Evolutionary conservation across 2,888 invertebrate genomes (phyloP), one percentile per base, ranked within the genome.

Genomic region (Zhuqinia jingwanae): DNA sequence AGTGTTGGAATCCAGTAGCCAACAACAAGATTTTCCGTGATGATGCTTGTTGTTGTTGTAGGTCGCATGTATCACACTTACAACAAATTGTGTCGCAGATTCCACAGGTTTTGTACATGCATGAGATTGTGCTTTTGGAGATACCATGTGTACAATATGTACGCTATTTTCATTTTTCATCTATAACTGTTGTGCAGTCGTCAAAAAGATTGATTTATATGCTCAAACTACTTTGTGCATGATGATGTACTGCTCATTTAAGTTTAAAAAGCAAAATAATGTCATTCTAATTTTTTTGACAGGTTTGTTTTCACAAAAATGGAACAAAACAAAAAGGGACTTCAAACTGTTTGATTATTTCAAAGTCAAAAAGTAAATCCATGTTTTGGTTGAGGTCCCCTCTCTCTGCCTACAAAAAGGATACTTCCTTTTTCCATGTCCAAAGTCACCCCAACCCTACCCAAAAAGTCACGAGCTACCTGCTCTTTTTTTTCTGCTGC

Each of bases 211-310:
- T 60, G 60, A 60, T 60, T 60, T 60, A 60, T 27, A 27, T 13
- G 13, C n/a, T n/a, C n/a, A n/a, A n/a, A n/a, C n/a, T n/a, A n/a
- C n/a, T n/a, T n/a, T n/a, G n/a, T n/a, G n/a, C n/a, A n/a, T n/a
- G n/a, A n/a, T n/a, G 15, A 11, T 22, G 5, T 13, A 60, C 1
- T 60, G 27, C 25, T 25, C 60, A 27, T 27, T 73, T 47, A 22
- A 45, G 11, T n/a, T 22, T 45, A 73, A 73, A 73, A 50, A 50
- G 50, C 27, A 17, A 73, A 73, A 50, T 50, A 25, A 50, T 73
- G 50, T 50, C 50, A 50, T 50, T 73, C 73, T 50, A 50, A 50
- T 73, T 73, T n/a, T n/a, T 73, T 68, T 68, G 68, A 68, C 68
- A 60, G 68, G 36, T 68, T 68, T 20, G 42, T 17, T 68, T 42